Evolutionary conservation across 2,113 vertebrate genomes (phyloP).

Genomic region (Chlamydotis undulata): DNA sequence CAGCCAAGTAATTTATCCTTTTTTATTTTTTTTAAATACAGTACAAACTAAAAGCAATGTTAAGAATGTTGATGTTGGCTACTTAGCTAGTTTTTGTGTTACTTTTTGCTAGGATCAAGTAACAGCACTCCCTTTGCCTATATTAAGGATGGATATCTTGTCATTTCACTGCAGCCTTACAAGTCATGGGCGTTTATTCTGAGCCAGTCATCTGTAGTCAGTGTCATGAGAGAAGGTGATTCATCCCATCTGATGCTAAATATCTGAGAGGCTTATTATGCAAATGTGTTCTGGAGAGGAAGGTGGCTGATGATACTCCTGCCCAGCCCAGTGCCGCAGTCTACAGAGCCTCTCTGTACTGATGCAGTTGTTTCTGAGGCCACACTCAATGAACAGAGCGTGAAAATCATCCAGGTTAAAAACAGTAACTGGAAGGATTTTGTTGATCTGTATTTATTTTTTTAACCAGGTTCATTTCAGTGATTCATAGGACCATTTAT

Average conservation of each 20-base stretch:
- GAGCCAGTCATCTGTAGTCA: slow-evolving; percentile 24
- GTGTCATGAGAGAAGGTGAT: slow-evolving; percentile 23
- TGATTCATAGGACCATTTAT: not conserved
- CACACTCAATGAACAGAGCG: not conserved
- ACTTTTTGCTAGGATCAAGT: not conserved
- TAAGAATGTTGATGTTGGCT: not conserved
- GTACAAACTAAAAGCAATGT: not conserved
- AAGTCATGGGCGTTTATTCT: not conserved
- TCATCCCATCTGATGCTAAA: slow-evolving; percentile 25
- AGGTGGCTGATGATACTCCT: not conserved
- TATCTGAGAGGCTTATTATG: slow-evolving; percentile 27
- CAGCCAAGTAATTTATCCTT: not conserved
- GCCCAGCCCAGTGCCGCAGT: not conserved
- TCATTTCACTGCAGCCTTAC: not conserved
- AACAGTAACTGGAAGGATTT: not conserved
- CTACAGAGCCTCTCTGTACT: not conserved
- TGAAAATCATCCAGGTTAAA: not conserved
- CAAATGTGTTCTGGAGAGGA: not conserved
- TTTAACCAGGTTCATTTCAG: not conserved
- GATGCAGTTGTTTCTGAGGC: not conserved
- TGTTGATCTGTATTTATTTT: not conserved
- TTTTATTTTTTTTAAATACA: not conserved
- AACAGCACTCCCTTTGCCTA: not conserved
- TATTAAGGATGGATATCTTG: not conserved
- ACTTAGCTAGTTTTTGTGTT: not conserved